These are phyloP conservation scores for Rhabdomys dilectus DNA, from an alignment of 2,113 vertebrate genomes.

Conservation along the genomic window DNA sequence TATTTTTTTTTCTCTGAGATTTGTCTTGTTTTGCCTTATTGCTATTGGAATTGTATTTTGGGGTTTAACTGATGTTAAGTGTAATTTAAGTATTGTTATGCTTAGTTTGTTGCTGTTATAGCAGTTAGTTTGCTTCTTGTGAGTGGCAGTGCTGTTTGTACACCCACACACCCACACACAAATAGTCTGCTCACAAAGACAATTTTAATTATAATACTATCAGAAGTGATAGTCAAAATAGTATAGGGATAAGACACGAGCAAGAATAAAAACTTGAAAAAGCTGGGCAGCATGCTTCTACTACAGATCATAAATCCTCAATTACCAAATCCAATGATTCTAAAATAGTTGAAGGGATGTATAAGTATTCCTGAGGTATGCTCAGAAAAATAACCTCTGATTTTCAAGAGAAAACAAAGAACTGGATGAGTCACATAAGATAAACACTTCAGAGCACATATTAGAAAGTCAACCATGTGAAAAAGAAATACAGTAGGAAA, in stretches of 20 bases:
- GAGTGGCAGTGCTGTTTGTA: neutral
- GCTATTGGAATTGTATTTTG: neutral
- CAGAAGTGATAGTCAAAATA: neutral
- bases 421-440: neutral
- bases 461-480: neutral
- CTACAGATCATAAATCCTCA: neutral
- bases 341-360: neutral
- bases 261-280: neutral
- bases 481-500: neutral
- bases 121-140: neutral
- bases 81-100: too few relatives aligned
- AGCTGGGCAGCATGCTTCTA: too few relatives aligned
- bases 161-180: neutral
- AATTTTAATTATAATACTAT: neutral
- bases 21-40: accelerated
- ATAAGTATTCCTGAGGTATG: too few relatives aligned
- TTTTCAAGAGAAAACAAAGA: neutral
- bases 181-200: neutral
- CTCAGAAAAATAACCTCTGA: neutral
- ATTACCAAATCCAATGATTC: neutral
- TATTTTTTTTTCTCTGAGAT: too few relatives aligned
- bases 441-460: neutral
- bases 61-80: neutral
- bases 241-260: neutral
- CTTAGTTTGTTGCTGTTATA: neutral